Evolutionary conservation across 2,797 vertebrate species (phyloP).

Genomic region (Coccyzus lansbergi): DNA sequence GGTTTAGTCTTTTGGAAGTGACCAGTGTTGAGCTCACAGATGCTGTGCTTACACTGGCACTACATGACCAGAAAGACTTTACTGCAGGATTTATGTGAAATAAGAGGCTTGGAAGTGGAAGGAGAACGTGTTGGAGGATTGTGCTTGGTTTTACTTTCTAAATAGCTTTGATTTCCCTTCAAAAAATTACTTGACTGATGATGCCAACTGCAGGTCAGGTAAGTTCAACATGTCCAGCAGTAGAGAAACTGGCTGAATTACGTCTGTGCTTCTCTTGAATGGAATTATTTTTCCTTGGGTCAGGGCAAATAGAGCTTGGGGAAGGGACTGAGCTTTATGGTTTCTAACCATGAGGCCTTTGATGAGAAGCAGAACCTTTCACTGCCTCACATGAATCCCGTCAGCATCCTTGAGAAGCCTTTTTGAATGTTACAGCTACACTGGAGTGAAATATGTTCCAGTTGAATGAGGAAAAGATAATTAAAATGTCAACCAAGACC

Average conservation of each 20-base stretch:
- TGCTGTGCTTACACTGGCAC: neutral
- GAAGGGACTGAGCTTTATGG: neutral
- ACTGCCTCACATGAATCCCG: accelerated
- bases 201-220: neutral
- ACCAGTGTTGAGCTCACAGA: neutral
- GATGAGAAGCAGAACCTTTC: neutral
- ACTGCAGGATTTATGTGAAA: neutral
- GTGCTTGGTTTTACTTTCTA: neutral
- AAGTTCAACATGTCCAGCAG: neutral
- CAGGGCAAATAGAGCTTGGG: neutral
- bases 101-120: neutral
- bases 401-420: neutral
- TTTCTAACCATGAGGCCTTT: neutral
- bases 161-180: neutral
- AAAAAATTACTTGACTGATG: neutral
- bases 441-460: neutral
- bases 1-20: neutral
- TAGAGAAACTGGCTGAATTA: neutral
- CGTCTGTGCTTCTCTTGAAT: neutral
- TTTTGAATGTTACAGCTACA: neutral
- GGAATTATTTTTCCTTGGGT: neutral
- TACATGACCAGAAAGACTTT: neutral
- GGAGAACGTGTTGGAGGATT: accelerated
- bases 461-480: neutral
- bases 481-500: neutral